Base-by-base conservation (phyloP, 1,140 invertebrate genomes). In the Hermetia illucens region DNA sequence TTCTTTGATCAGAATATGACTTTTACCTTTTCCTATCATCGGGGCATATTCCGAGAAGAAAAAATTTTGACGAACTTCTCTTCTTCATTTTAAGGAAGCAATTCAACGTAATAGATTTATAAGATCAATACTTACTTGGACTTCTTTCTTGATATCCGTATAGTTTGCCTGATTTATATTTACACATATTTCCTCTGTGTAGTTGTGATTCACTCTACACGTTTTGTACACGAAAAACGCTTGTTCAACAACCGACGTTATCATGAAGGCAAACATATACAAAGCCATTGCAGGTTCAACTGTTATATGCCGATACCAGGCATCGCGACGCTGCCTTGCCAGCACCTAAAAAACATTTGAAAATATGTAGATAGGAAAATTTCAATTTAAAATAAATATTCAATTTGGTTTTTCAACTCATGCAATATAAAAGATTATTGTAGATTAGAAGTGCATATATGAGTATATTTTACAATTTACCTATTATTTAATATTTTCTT, bases 261-360 rank as follows among this genome's bases (percentile, higher is more conserved):
- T 68, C 78, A 81, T 82, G 46, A 72, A 82, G 2, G 80, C 80
- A 64, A 81, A 73, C 79, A 83, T 82, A 46, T 82, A 84, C 0
- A 83, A 59, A 56, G 80, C 78, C 75, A 85, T 77, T 0, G 74
- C 69, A 0, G 80, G 79, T 45, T 85, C 81, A 22, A 83, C 77
- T 2, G 79, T 74, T 25, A 75, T 64, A 2, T 57, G 51, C 41
- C 47, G 54, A 51, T 61, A 61, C 58, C 61, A 64, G 31, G 16
- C 6, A 25, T 8, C n/a, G 6, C 24, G 24, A 25, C 6, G n/a
- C 24, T n/a, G n/a, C n/a, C n/a, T n/a, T n/a, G n/a, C n/a, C n/a
- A n/a, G n/a, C n/a, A n/a, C n/a, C n/a, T n/a, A n/a, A n/a, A n/a
- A n/a, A n/a, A n/a, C n/a, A n/a, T n/a, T n/a, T n/a, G n/a, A n/a